Evolutionary conservation across 2,888 invertebrate genomes (phyloP).

Genomic region (Pollenia amentaria): DNA sequence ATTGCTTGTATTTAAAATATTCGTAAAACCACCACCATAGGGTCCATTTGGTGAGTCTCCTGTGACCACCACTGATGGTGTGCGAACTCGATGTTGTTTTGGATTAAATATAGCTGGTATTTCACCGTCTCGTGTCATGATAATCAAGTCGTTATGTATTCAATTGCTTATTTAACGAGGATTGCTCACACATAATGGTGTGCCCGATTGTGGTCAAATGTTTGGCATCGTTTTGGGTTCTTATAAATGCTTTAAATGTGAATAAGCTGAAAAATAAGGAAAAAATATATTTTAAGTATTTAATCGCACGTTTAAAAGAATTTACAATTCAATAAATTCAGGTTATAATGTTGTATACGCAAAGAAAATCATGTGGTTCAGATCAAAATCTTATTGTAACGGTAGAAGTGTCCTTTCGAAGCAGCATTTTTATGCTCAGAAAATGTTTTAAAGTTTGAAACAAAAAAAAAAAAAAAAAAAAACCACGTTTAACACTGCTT

Average conservation of each 20-base stretch:
- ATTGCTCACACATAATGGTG: conserved; percentile 35
- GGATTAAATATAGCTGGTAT: conserved; percentile 93
- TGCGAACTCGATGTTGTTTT: conserved; percentile 86
- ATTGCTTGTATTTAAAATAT: conserved; percentile 85
- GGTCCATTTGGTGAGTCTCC: conserved; percentile 87
- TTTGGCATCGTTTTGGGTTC: conserved; percentile 4
- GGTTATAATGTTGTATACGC: too few relatives aligned
- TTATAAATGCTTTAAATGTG: not conserved
- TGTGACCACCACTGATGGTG: conserved; percentile 89
- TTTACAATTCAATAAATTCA: too few relatives aligned
- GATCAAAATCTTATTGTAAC: too few relatives aligned
- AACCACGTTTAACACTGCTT: too few relatives aligned
- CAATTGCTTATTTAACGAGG: conserved; percentile 29
- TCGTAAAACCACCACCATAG: conserved; percentile 83
- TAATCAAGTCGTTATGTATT: conserved; percentile 75
- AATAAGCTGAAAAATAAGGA: conserved; percentile 21
- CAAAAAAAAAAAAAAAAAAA: too few relatives aligned
- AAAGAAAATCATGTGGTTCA: too few relatives aligned
- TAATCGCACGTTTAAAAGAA: too few relatives aligned
- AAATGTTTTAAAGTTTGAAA: too few relatives aligned
- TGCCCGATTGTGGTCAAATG: conserved; percentile 17
- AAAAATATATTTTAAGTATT: not conserved
- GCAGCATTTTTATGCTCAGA: too few relatives aligned
- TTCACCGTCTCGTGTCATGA: conserved; percentile 90
- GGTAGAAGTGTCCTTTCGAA: too few relatives aligned